A percentile compares a stretch with the other conserved stretches of the same genome.
These are phyloP conservation scores for Scytalopus superciliaris DNA, from an alignment of 2,113 vertebrate species.

Conservation along the genomic window DNA sequence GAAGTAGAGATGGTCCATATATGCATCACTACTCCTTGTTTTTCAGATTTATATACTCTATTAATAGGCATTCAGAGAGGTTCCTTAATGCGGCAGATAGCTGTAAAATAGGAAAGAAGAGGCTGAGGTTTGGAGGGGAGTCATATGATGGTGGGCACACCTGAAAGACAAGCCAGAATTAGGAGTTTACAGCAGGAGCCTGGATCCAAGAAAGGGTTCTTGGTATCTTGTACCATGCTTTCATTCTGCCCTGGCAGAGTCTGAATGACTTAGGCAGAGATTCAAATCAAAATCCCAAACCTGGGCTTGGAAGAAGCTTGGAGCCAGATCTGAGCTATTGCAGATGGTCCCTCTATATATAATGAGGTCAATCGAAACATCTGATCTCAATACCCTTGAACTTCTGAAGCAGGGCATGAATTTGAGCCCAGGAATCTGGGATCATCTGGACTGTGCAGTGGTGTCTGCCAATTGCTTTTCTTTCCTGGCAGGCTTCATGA, in stretches of 20 bases:
- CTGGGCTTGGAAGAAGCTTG: neutral
- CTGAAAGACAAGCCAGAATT: neutral
- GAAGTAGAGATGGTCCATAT: neutral
- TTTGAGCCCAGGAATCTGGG: conserved; percentile 9
- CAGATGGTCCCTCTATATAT: conserved; percentile 41
- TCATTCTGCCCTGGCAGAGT: conserved; percentile 22
- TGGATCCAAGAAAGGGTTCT: neutral
- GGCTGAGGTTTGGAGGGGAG: neutral
- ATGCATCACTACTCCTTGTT: neutral
- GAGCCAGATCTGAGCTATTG: conserved; percentile 42
- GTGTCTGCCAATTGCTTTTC: conserved; percentile 13
- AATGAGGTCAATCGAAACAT: conserved; percentile 57
- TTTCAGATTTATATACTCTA: neutral
- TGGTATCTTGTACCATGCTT: neutral
- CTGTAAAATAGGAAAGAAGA: neutral
- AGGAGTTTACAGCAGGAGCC: neutral
- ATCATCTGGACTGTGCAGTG: conserved; percentile 10
- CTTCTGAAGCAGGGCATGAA: neutral
- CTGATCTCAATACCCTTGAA: conserved; percentile 50
- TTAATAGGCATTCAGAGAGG: neutral
- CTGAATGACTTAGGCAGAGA: neutral
- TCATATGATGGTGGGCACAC: neutral
- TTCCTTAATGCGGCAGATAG: neutral
- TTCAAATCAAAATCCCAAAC: conserved; percentile 37
- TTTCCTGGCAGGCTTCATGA: conserved; percentile 2